Base-by-base conservation (phyloP, 2,113 vertebrate species). In the Perccottus glenii region DNA sequence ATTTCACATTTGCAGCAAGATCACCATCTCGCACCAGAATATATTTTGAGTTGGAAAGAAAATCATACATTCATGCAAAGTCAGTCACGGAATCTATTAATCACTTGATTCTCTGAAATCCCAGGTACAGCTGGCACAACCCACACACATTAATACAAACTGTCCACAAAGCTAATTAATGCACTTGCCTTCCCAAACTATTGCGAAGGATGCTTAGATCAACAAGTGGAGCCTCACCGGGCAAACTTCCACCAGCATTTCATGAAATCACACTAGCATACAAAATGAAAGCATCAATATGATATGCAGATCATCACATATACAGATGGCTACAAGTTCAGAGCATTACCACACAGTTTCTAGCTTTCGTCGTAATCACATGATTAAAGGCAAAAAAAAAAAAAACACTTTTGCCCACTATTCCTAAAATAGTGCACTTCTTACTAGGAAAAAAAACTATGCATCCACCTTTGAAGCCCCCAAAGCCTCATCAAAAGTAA, bases 1-100 rank as follows among this genome's bases (percentile, higher is more conserved):
- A 83, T 85, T 81, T 87, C 67, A 74, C 78, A 61, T 85, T 79
- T 77, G 80, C 42, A 19, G 67, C 69, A 65, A 70, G 83, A 84
- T 88, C 81, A 81, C 69, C 80, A 71, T 75, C 64, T 66, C 60
- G 40, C 82, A 62, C 55, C 32, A 42, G 53, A 53, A 60, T n/a
- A 11, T 12, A 49, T 38, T 32, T 55, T 67, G 38, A 60, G 33
- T 49, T 49, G 35, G 75, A 63, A 45, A 75, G 35, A 72, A 68
- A 32, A 27, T 27, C 19, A 27, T 27, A 27, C 19, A 27, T 27
- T 46, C 9, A 46, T 11, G 44, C 44, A 9, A 46, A 46, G 12
- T 46, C 44, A 46, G 44, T 11, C 10, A 33, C 5, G 45, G 35
- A 48, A 40, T 42, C 12, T n/a, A 15, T 43, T 16, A 2, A 33